Conservation (phyloP, 2,888 invertebrate species). For the Therioaphis trifolii region DNA sequence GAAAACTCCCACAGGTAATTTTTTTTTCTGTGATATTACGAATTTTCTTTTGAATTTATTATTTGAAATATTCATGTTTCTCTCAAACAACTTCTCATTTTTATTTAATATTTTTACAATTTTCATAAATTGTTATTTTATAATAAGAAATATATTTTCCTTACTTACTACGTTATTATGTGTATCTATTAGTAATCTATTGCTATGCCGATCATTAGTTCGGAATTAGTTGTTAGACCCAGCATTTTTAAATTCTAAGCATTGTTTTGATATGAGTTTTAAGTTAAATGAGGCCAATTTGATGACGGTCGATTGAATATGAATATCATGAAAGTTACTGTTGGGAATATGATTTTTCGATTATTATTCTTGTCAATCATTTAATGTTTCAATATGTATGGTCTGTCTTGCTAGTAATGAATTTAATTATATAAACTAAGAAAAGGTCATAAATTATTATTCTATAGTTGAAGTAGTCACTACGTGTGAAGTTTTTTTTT, state of each 20-base stretch:
- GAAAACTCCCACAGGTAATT: conserved; percentile 55
- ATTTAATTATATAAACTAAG: conserved; percentile 34
- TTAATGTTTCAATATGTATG: conserved; percentile 27
- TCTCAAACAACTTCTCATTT: too few species aligned
- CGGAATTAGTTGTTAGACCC: too few species aligned
- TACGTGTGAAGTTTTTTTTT: conserved; percentile 17
- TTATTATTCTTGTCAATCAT: conserved; percentile 43
- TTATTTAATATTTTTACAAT: too few species aligned
- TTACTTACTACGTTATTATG: too few species aligned
- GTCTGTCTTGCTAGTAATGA: not conserved
- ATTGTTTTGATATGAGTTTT: not conserved
- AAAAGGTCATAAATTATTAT: conserved; percentile 47
- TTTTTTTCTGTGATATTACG: not conserved
- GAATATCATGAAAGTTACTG: not conserved
- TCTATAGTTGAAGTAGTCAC: not conserved
- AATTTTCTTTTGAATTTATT: not conserved
- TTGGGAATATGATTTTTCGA: not conserved
- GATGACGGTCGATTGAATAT: not conserved
- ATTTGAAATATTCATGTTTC: too few species aligned
- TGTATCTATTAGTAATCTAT: too few species aligned
- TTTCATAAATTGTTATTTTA: too few species aligned
- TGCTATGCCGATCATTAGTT: too few species aligned
- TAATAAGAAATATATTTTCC: too few species aligned
- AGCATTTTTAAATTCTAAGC: too few species aligned
- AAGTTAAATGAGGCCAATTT: not conserved